Base-by-base conservation (phyloP, 2,113 vertebrate genomes). In the Anhinga anhinga region DNA sequence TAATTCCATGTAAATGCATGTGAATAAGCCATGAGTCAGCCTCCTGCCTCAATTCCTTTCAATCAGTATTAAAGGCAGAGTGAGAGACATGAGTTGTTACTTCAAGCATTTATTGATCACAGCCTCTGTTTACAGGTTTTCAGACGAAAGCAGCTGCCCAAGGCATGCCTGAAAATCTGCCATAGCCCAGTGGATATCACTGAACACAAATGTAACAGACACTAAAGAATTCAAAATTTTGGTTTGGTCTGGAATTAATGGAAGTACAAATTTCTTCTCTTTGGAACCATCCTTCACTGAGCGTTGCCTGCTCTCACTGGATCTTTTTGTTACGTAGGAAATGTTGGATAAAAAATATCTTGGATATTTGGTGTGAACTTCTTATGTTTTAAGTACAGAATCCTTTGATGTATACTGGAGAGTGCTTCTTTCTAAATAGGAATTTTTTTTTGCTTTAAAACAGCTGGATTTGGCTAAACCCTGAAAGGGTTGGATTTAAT, bases 281-380 rank as follows among this genome's bases (percentile, higher is more conserved):
- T 82, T 82, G 74, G 73, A 91, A 36, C 22, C 21, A 20, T 62
- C 62, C 16, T 55, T 91, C 70, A 22, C 10, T 58, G 61, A 82
- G 27, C 34, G 42, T 69, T 91, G 91, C 40, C 91, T 93, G 70
- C 73, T 91, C 61, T 91, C 52, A 29, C 4, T 11, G 59, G 88
- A 87, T 61, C 42, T 91, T 95, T 93, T 91, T 93, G 78, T 91
- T 89, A 87, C 38, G 52, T 61, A 82, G 83, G 49, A 87, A 61
- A 40, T 8, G 21, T 59, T 63, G 52, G 69, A 76, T 47, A 87
- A 79, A 81, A 44, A 71, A 49, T 7, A 32, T 67, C 78, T 82
- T 0, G 0, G 32, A 14, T 86, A 47, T 79, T 85, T 1, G 0
- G 36, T 61, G 77, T 67, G 70, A 84, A 82, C 20, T 34, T 61